Conservation (phyloP, 2,797 vertebrate species). For the Xiphorhynchus erythropygius region DNA sequence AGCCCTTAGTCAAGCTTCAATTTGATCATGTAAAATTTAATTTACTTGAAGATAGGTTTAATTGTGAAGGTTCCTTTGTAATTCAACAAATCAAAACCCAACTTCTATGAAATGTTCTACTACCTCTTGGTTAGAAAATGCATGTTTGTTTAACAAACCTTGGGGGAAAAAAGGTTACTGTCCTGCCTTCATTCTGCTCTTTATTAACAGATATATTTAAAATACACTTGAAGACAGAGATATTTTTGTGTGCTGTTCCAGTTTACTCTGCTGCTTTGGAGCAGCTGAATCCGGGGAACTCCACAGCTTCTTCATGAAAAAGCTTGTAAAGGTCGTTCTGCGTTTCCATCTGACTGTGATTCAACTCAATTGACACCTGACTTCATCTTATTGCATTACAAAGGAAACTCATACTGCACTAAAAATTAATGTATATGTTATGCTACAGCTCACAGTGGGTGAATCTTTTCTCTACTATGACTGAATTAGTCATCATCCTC, state of each 20-base stretch:
- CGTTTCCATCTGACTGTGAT: background rate
- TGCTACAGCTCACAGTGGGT: background rate
- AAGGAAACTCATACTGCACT: background rate
- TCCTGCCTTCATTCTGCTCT: background rate
- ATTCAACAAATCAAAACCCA: background rate
- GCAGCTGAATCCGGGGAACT: background rate
- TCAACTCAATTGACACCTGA: background rate
- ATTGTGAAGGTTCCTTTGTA: background rate
- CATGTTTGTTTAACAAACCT: background rate
- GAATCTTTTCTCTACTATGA: background rate
- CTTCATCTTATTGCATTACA: background rate
- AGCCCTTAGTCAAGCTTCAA: background rate
- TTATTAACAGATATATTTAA: background rate
- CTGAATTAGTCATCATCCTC: background rate
- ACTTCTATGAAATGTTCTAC: background rate
- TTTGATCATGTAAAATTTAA: background rate
- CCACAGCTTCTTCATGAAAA: background rate
- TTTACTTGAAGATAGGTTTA: background rate
- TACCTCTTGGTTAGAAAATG: background rate
- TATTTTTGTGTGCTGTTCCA: background rate
- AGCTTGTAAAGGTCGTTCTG: background rate
- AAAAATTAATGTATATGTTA: background rate
- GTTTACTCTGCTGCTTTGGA: background rate
- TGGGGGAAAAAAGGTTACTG: accelerated
- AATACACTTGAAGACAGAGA: background rate